Evolutionary conservation across 2,113 vertebrate species (phyloP).

Genomic region (Oceanodroma tethys): DNA sequence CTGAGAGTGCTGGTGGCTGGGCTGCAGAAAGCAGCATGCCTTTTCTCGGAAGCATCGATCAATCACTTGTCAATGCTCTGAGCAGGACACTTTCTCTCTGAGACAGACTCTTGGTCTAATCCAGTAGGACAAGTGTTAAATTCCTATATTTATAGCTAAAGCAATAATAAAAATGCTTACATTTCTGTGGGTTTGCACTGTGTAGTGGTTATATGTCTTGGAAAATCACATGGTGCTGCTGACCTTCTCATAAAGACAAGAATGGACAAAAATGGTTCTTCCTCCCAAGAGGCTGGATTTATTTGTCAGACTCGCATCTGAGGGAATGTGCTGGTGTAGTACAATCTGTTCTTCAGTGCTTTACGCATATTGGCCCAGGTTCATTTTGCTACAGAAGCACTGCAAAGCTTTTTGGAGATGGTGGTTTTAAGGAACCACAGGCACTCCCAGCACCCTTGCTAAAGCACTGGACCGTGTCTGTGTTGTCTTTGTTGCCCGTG

Average conservation of each 20-base stretch:
- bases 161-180: neutral
- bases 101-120: neutral
- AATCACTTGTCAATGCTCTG: neutral
- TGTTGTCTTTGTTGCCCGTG: neutral
- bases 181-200: neutral
- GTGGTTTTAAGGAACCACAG: neutral
- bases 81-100: neutral
- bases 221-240: neutral
- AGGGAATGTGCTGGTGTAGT: neutral
- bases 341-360: neutral
- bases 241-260: conserved; percentile 1
- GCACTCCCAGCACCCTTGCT: neutral
- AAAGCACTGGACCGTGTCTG: accelerated
- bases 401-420: neutral
- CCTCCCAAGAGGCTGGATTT: neutral
- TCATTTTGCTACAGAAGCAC: neutral
- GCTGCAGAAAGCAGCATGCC: neutral
- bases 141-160: neutral
- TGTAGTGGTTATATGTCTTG: neutral
- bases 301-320: neutral
- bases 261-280: neutral
- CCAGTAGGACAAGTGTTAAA: neutral
- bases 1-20: neutral
- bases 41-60: neutral
- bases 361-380: neutral